Base-by-base conservation (phyloP, 2,888 invertebrate species). In the Drosophila longiperda region DNA sequence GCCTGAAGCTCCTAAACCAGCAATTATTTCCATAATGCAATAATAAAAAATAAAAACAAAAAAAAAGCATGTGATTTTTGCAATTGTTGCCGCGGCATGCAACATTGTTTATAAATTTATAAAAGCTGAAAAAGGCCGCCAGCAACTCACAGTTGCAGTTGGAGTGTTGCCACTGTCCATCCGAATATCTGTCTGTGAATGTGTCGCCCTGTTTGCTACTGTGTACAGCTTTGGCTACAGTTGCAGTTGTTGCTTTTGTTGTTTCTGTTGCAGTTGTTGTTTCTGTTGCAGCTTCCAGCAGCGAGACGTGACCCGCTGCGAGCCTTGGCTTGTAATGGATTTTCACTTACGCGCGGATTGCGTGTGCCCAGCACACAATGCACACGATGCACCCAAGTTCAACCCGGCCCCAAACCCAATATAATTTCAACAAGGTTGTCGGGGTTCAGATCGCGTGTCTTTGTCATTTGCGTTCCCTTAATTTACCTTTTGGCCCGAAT, bases 271-370 rank as follows among this genome's bases (percentile, higher is more conserved):
- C 36, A 40, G 2, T 26, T 26, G 20, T 32, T 48, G 42, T 17
- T 26, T 17, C 20, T 17, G 32, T 34, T 36, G n/a, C 9, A 29
- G 29, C 29, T 29, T 29, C 29, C 29, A 29, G 1, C 29, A 29
- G 29, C 6, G 6, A 29, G 0, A 5, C 65, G 73, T 83, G 84
- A 79, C 80, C 69, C 63, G 66, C 34, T 38, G 49, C 17, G 33
- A n/a, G 40, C 7, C 45, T 36, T 26, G 36, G 38, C 52, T 53
- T 68, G 77, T 77, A 81, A 77, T 84, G 88, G 71, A 78, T 76
- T 88, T 83, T 68, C 73, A 81, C 73, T 86, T 85, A 85, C 84
- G 76, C 77, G 87, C n/a, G 62, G 89, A 72, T 85, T 87, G 84
- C 84, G 84, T 88, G 84, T 65, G 71, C 54, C 52, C 54, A 50